These are phyloP conservation scores for Palaemon carinicauda DNA, from an alignment of 1,140 invertebrate species.

Conservation along the genomic window DNA sequence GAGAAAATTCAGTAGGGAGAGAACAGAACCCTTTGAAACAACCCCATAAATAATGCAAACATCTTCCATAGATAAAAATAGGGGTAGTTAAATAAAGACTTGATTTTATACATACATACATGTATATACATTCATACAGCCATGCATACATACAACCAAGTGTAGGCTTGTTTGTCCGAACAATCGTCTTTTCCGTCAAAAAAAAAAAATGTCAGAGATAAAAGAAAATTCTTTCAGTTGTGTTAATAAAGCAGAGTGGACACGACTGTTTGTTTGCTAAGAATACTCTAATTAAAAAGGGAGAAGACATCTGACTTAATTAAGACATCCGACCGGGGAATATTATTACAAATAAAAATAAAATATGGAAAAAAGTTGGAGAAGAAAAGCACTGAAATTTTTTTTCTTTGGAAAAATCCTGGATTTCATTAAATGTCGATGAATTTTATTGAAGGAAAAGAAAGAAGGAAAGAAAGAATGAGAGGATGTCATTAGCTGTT, in stretches of 20 bases:
- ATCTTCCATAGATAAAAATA: too few relatives aligned
- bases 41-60: too few relatives aligned
- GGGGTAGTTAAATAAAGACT: too few relatives aligned
- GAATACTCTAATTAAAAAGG: too few relatives aligned
- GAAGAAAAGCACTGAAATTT: background rate
- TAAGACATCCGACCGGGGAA: background rate
- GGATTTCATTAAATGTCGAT: background rate
- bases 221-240: too few relatives aligned
- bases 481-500: background rate
- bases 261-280: too few relatives aligned
- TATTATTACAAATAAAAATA: background rate
- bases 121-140: slow-evolving; percentile 20
- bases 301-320: too few relatives aligned
- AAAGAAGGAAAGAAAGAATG: background rate
- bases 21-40: too few relatives aligned
- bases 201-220: too few relatives aligned
- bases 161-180: background rate
- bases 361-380: background rate
- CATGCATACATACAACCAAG: slow-evolving; percentile 14
- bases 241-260: too few relatives aligned
- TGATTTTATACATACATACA: slow-evolving; percentile 19
- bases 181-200: background rate
- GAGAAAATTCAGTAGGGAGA: too few relatives aligned
- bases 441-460: background rate
- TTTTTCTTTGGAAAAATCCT: background rate